Evolutionary conservation across 1,140 invertebrate genomes (phyloP).

Genomic region (Nasonia longicornis): DNA sequence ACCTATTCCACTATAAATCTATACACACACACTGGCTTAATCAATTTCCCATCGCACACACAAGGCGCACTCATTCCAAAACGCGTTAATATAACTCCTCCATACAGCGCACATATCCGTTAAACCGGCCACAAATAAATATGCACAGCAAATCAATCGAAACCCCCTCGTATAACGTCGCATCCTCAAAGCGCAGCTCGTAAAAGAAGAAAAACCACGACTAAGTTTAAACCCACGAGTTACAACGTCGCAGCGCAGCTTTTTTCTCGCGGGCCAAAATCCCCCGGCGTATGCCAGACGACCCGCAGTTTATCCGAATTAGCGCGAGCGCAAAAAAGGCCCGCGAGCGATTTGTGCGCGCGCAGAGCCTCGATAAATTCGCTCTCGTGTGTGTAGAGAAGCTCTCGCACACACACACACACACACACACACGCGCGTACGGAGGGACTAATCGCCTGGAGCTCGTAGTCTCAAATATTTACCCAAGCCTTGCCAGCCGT

Average conservation of each 20-base stretch:
- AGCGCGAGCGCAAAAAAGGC: not conserved
- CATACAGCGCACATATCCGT: too few relatives aligned
- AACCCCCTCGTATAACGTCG: too few relatives aligned
- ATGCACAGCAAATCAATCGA: too few relatives aligned
- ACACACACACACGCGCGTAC: not conserved
- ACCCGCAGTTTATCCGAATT: not conserved
- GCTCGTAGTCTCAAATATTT: conserved; percentile 23
- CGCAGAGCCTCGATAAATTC: not conserved
- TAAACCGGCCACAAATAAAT: too few relatives aligned
- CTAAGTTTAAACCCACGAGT: not conserved
- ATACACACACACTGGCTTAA: too few relatives aligned
- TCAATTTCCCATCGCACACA: too few relatives aligned
- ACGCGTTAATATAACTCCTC: too few relatives aligned
- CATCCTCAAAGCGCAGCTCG: too few relatives aligned
- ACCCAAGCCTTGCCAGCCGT: conserved; percentile 10
- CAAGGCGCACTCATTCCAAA: too few relatives aligned
- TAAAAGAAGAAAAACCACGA: too few relatives aligned
- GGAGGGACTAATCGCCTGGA: not conserved
- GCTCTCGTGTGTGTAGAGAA: not conserved
- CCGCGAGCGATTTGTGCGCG: not conserved
- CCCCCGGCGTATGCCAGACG: not conserved
- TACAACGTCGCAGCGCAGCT: not conserved
- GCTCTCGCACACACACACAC: not conserved
- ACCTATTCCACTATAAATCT: too few relatives aligned
- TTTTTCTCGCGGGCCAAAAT: not conserved